phyloP scores from a whole-genome alignment of 2,113 vertebrate species.

The Ictalurus punctatus region DNA sequence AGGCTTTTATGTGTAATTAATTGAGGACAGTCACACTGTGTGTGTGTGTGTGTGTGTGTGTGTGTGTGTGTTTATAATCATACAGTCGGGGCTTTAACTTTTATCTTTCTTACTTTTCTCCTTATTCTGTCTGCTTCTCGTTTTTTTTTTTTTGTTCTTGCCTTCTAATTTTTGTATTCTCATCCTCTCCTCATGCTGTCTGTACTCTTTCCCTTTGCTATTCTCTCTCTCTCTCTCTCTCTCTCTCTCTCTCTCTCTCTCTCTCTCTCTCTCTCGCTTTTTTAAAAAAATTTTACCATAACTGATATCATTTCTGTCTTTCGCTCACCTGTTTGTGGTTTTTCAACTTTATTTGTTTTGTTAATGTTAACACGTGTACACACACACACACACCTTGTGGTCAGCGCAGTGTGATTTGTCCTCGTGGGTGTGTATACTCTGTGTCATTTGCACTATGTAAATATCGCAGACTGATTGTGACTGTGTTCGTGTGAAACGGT shows the following conservation, averaged over 20 bases:
- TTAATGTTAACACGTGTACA: neutral
- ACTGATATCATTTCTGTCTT: neutral
- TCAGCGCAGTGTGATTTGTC: neutral
- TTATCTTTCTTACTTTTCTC: no score
- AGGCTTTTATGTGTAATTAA: neutral
- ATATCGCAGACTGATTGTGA: constrained; percentile 25
- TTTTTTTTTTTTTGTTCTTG: neutral
- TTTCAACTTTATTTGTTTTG: neutral
- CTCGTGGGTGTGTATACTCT: neutral
- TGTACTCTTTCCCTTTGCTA: neutral
- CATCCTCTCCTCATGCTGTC: neutral
- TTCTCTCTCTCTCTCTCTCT: neutral
- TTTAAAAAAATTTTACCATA: no score
- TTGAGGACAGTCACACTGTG: neutral
- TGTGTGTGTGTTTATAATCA: neutral
- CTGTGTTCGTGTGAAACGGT: neutral
- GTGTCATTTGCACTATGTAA: constrained; percentile 47
- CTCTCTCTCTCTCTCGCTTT: no score
- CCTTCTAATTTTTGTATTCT: neutral
- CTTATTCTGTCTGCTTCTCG: no score
- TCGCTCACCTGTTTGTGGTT: neutral
- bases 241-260: no score
- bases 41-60: constrained; percentile 11
- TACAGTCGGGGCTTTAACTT: no score
- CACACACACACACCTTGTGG: neutral